These are phyloP conservation scores for Petrocephalus schoutedeni DNA, from an alignment of 2,797 vertebrate genomes.

Conservation along the genomic window DNA sequence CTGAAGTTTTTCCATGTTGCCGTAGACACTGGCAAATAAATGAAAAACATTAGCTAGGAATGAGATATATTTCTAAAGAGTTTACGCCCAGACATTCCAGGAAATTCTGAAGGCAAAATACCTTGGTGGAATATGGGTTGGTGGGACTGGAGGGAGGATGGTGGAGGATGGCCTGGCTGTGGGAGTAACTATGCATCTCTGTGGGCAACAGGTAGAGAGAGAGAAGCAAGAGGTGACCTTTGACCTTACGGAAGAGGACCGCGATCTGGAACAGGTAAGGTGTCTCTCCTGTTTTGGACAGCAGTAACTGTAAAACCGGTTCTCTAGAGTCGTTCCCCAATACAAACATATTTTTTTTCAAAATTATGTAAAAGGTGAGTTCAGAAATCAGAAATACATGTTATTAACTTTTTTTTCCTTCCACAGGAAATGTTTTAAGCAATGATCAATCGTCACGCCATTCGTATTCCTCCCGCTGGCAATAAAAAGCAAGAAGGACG, in stretches of 20 bases:
- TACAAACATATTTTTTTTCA: neutral
- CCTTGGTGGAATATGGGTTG: neutral
- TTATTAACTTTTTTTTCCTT: neutral
- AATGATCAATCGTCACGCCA: neutral
- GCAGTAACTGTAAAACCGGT: neutral
- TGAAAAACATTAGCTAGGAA: neutral
- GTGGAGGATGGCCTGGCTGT: neutral
- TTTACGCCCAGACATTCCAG: neutral
- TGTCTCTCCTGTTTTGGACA: neutral
- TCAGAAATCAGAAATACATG: neutral
- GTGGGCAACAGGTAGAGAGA: conserved; percentile 40
- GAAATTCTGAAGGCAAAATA: neutral
- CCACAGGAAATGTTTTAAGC: conserved; percentile 24
- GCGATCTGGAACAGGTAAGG: conserved; percentile 57
- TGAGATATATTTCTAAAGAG: neutral
- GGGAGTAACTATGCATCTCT: conserved; percentile 26
- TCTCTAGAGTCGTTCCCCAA: neutral
- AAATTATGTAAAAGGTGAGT: neutral
- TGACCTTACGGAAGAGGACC: conserved; percentile 41
- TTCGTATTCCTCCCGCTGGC: neutral
- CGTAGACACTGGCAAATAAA: neutral
- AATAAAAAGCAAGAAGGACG: neutral
- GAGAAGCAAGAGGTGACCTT: conserved; percentile 39
- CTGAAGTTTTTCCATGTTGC: neutral
- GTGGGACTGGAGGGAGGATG: neutral